These are phyloP conservation scores for Agonopterix arenella DNA, from an alignment of 2,888 invertebrate genomes.

Conservation along the genomic window DNA sequence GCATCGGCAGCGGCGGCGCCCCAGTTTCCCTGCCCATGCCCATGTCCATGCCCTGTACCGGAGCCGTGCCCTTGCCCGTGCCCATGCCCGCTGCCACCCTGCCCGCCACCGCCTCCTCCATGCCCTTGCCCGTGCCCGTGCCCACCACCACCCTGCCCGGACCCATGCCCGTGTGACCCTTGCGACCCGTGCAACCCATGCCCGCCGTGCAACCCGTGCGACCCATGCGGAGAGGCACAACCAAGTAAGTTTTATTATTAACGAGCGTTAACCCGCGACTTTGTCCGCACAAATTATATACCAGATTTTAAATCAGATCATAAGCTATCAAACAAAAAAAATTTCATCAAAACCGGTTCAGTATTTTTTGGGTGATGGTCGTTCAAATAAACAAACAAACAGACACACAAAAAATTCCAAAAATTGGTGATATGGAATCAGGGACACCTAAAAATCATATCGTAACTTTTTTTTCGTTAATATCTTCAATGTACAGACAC, in stretches of 20 bases:
- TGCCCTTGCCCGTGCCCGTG: constrained; percentile 15
- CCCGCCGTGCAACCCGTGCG: constrained; percentile 10
- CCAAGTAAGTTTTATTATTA: constrained; percentile 33
- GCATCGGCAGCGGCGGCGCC: constrained; percentile 41
- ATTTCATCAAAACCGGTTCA: no score
- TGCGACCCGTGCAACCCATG: background rate
- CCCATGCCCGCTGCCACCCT: constrained; percentile 9
- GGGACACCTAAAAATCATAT: no score
- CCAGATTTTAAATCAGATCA: no score
- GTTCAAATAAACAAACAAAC: no score
- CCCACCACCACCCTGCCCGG: constrained; percentile 1
- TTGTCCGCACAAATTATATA: no score
- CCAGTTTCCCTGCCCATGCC: constrained; percentile 22
- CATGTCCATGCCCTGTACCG: background rate
- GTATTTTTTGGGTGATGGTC: no score
- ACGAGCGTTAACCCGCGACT: no score
- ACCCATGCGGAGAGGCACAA: constrained; percentile 15
- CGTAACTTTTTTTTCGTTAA: no score
- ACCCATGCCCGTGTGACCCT: background rate
- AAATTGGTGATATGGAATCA: no score
- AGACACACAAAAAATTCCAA: no score
- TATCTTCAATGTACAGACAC: no score
- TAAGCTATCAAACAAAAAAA: no score
- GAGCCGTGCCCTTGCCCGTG: constrained; percentile 7
- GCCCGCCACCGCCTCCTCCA: constrained; percentile 5